Evolutionary conservation across 2,888 invertebrate species (phyloP).

Genomic region (Stegana nigrithorax): DNA sequence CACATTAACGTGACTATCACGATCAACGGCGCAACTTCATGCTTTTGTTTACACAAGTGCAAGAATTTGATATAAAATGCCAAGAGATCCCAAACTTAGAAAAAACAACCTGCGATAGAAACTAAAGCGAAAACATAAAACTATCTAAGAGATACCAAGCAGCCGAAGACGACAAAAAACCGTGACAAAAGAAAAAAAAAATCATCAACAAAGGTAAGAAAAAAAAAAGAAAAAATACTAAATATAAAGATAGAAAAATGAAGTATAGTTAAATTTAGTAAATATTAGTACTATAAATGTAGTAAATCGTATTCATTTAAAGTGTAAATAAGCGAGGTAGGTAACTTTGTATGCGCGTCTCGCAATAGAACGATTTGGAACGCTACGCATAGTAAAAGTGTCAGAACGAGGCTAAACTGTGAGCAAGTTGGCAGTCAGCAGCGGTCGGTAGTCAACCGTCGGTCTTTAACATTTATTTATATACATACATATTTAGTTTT

Average conservation of each 20-base stretch:
- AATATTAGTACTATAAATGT: slow-evolving; percentile 47
- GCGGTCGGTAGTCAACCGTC: no score
- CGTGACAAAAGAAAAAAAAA: slow-evolving; percentile 9
- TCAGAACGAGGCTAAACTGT: not conserved
- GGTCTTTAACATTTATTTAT: no score
- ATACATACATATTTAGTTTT: no score
- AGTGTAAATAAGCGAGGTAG: slow-evolving; percentile 2
- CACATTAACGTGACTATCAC: no score
- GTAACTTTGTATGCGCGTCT: not conserved
- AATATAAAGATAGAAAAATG: slow-evolving; percentile 4
- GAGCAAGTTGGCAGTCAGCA: no score
- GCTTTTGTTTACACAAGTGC: slow-evolving; percentile 55
- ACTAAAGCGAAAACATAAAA: not conserved
- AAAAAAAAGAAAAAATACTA: slow-evolving; percentile 9
- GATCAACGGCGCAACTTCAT: no score
- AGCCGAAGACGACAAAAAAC: slow-evolving; percentile 2
- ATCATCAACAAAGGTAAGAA: not conserved
- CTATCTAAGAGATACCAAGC: slow-evolving; percentile 1
- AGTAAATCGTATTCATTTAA: slow-evolving; percentile 28
- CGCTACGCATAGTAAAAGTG: not conserved
- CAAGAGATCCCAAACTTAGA: slow-evolving; percentile 33
- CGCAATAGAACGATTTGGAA: not conserved
- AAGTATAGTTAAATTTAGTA: slow-evolving; percentile 46
- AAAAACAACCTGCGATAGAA: slow-evolving; percentile 36
- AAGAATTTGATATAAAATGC: slow-evolving; percentile 14